Conservation (phyloP, 2,113 vertebrate species). For the Cephalopterus ornatus region DNA sequence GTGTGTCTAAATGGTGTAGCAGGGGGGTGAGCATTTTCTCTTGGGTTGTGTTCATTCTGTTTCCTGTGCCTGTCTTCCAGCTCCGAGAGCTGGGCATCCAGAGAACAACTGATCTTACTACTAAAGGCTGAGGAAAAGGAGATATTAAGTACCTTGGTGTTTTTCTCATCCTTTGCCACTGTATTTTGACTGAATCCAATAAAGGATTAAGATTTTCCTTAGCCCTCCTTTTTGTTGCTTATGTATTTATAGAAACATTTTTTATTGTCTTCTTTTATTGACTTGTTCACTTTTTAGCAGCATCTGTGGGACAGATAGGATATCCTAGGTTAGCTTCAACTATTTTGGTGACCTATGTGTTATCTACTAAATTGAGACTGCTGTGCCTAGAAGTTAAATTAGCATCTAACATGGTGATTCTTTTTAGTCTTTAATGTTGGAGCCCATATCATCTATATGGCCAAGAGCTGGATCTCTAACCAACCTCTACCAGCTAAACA, state of each 20-base stretch:
- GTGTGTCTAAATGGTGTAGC: neutral
- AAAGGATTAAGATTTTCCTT: neutral
- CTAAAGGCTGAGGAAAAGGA: neutral
- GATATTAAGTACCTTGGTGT: neutral
- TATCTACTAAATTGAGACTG: neutral
- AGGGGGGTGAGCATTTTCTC: neutral
- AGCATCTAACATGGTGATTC: neutral
- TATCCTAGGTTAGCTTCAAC: neutral
- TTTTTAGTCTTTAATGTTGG: neutral
- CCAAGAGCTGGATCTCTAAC: neutral
- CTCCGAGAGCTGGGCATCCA: fast-evolving
- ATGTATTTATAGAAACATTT: neutral
- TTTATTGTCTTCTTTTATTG: neutral
- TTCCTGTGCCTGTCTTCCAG: neutral
- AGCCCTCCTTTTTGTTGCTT: neutral
- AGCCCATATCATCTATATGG: neutral
- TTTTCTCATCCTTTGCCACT: neutral
- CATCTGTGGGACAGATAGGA: neutral
- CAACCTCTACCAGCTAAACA: neutral
- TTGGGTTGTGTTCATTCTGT: neutral
- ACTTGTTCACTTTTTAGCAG: neutral
- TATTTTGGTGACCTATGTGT: neutral
- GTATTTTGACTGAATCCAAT: neutral
- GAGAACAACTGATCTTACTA: neutral
- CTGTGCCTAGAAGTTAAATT: neutral